Evolutionary conservation across 2,113 vertebrate genomes (phyloP).

Genomic region (Callipepla squamata): DNA sequence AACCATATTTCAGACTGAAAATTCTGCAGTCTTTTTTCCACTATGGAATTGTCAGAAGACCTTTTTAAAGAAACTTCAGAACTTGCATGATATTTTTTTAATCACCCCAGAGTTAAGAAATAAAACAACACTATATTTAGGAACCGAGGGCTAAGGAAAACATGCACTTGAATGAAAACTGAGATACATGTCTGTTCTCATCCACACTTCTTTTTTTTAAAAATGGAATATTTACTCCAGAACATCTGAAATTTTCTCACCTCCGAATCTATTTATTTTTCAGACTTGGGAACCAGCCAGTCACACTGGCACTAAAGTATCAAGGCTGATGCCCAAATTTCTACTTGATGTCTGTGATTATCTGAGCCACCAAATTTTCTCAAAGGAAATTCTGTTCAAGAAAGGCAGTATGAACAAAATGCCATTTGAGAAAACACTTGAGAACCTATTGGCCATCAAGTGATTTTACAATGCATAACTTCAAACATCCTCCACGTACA

Average conservation of each 20-base stretch:
- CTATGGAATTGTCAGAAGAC: neutral
- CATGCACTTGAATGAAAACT: neutral
- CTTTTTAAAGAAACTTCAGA: neutral
- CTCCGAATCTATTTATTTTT: neutral
- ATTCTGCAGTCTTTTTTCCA: neutral
- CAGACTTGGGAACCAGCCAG: neutral
- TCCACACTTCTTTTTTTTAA: neutral
- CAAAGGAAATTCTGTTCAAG: neutral
- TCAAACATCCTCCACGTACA: rapidly evolving
- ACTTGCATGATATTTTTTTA: neutral
- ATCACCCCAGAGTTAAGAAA: neutral
- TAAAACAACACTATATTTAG: neutral
- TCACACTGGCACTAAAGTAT: neutral
- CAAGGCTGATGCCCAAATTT: neutral
- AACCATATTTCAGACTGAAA: neutral
- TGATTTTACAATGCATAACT: neutral
- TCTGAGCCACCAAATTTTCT: neutral
- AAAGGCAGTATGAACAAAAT: neutral
- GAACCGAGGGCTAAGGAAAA: neutral
- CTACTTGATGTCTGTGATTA: neutral
- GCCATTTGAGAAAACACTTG: neutral
- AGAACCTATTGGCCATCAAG: neutral
- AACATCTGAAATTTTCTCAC: neutral
- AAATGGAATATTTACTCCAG: neutral
- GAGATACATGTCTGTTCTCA: neutral